Conservation (phyloP, 2,113 vertebrate species). For the Furnarius figulus region DNA sequence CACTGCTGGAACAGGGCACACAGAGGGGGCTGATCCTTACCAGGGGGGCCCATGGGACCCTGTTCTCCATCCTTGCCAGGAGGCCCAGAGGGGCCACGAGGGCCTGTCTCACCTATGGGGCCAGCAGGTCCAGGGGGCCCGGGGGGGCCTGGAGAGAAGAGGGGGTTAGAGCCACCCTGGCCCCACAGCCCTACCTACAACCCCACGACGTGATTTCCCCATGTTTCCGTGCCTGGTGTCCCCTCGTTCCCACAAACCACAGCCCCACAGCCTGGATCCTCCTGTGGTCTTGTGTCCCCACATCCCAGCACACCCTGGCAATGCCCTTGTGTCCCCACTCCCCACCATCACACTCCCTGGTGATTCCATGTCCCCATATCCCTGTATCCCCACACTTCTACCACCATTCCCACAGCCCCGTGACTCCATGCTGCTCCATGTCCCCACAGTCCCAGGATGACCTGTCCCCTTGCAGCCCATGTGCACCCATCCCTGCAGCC, state of each 20-base stretch:
- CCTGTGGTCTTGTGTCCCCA: too few relatives aligned
- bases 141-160: constrained; percentile 64
- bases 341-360: too few relatives aligned
- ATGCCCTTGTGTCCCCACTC: background rate
- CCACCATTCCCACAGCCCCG: background rate
- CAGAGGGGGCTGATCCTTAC: constrained; percentile 50
- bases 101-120: constrained; percentile 61
- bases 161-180: background rate
- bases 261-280: background rate
- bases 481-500: background rate
- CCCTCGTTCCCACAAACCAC: background rate
- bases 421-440: background rate
- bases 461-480: background rate
- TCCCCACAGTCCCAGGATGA: background rate
- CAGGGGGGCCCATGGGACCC: constrained; percentile 83
- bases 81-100: constrained; percentile 75
- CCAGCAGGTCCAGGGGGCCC: constrained; percentile 70
- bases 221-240: too few relatives aligned
- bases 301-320: background rate
- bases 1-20: fast-evolving
- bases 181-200: background rate
- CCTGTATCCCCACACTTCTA: background rate
- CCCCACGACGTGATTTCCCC: too few relatives aligned
- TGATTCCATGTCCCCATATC: background rate
- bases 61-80: constrained; percentile 80